Conservation (phyloP, 2,113 vertebrate genomes). For the Enhydra lutris region DNA sequence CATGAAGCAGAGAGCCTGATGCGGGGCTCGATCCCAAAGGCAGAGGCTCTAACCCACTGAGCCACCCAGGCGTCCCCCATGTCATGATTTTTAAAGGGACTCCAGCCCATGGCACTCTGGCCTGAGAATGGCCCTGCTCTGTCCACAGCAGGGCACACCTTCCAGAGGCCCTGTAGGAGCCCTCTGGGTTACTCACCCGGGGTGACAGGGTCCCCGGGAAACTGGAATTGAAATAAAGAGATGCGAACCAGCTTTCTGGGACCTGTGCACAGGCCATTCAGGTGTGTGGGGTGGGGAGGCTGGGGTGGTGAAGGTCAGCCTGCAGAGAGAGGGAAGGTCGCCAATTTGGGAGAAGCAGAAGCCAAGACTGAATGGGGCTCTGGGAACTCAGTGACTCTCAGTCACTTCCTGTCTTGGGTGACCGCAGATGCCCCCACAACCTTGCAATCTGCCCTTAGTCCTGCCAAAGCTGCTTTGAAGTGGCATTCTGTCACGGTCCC, state of each 20-base stretch:
- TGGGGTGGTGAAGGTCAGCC: not conserved
- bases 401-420: not conserved
- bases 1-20: no score
- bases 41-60: no score
- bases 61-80: not conserved
- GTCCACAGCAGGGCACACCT: not conserved
- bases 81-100: not conserved
- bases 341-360: not conserved
- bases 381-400: not conserved
- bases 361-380: not conserved
- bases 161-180: not conserved
- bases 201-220: not conserved
- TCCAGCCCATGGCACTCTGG: not conserved
- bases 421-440: not conserved
- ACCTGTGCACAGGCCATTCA: not conserved
- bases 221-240: not conserved
- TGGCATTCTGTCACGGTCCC: not conserved
- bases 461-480: not conserved
- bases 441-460: not conserved
- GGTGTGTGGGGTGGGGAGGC: not conserved
- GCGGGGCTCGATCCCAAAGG: no score
- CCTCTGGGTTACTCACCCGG: not conserved
- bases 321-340: not conserved
- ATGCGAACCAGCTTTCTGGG: not conserved
- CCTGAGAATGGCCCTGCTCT: not conserved